phyloP scores from a whole-genome alignment of 1,140 invertebrate species.

The Euwallacea fornicatus region DNA sequence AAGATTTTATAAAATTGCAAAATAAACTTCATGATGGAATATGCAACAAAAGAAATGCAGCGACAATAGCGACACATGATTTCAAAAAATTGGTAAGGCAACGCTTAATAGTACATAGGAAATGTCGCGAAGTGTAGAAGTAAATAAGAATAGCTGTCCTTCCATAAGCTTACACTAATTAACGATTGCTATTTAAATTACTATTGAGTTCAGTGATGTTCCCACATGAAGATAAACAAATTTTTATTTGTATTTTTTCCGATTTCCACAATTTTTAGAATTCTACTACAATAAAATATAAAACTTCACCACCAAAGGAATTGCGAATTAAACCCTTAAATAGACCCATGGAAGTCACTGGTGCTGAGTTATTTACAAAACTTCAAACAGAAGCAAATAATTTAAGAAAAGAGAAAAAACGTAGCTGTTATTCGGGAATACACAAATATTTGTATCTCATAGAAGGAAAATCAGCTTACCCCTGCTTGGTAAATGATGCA shows the following conservation, averaged over 20 bases:
- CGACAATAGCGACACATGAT: slow-evolving; percentile 84
- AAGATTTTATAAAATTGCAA: slow-evolving; percentile 79
- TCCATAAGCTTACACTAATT: too few species aligned
- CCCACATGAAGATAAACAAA: too few species aligned
- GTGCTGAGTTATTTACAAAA: slow-evolving; percentile 65
- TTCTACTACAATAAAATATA: slow-evolving; percentile 59
- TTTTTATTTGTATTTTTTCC: too few species aligned
- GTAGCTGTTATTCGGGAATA: slow-evolving; percentile 76
- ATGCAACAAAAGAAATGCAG: slow-evolving; percentile 74
- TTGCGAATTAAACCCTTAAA: slow-evolving; percentile 69
- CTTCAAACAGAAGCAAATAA: slow-evolving; percentile 75
- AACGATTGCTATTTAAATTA: too few species aligned
- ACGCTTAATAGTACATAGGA: too few species aligned
- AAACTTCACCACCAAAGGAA: slow-evolving; percentile 62
- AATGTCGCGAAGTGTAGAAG: too few species aligned
- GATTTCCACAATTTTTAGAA: too few species aligned
- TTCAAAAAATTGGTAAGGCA: slow-evolving; percentile 63
- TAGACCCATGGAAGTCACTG: slow-evolving; percentile 62
- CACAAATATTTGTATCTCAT: slow-evolving; percentile 80
- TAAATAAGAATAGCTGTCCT: too few species aligned
- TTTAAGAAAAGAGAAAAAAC: slow-evolving; percentile 75
- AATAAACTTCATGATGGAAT: slow-evolving; percentile 78
- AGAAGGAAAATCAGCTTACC: slow-evolving; percentile 72
- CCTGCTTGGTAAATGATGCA: slow-evolving; percentile 66
- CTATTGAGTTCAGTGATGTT: too few species aligned